Evolutionary conservation across 2,888 invertebrate genomes (phyloP).

Genomic region (Coelogynopora nodosa): DNA sequence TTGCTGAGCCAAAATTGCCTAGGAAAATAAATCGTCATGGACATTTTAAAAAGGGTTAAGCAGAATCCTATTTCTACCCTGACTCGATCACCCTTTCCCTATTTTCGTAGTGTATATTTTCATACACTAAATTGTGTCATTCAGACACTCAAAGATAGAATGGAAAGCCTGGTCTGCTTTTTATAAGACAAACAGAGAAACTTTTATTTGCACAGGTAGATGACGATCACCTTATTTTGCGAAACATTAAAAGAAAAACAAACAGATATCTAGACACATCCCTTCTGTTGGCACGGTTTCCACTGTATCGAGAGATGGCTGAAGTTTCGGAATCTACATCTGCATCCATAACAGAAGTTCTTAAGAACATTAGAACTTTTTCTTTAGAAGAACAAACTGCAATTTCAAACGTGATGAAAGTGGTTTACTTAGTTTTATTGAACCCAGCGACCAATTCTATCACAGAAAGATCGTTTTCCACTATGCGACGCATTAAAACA

Average conservation of each 20-base stretch:
- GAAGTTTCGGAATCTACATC: background rate
- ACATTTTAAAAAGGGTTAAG: background rate
- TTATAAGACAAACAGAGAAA: background rate
- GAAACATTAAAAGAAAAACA: background rate
- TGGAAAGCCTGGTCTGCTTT: background rate
- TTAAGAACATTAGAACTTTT: background rate
- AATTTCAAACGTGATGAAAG: background rate
- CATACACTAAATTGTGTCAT: background rate
- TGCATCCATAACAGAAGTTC: background rate
- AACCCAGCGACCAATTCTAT: background rate
- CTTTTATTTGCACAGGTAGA: background rate
- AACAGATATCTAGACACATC: background rate
- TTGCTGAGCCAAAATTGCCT: background rate
- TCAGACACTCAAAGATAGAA: background rate
- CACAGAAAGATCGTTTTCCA: background rate
- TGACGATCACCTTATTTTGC: background rate
- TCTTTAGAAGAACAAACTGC: background rate
- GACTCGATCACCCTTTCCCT: background rate
- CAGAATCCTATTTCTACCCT: background rate
- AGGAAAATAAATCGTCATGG: background rate
- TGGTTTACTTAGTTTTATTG: background rate
- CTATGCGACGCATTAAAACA: constrained; percentile 1
- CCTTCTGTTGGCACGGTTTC: background rate
- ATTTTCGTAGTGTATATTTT: background rate
- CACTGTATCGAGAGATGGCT: background rate